Base-by-base conservation (phyloP, 2,113 vertebrate genomes). In the Chiloscyllium plagiosum region DNA sequence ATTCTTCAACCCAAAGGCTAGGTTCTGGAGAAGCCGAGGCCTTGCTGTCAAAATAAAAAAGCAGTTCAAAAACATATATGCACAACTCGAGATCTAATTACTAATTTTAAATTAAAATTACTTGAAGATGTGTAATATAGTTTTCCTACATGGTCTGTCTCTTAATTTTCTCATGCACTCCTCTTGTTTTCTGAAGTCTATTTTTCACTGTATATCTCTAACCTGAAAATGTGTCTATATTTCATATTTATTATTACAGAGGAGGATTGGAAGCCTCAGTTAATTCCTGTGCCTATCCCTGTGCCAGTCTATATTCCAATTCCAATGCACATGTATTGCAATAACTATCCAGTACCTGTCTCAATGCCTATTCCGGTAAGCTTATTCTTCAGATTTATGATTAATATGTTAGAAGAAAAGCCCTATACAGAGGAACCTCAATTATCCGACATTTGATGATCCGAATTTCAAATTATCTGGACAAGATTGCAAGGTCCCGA, bases 261-360 rank as follows among this genome's bases (percentile, higher is more conserved):
- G 89, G 98, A 98, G 52, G 98, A 97, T 52, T 98, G 98, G 97
- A 99, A 98, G 97, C 98, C 99, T 97, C 99, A 99, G 96, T 99
- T 98, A 72, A 94, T 99, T 96, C 99, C 99, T 95, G 98, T 99
- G 96, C 99, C 99, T 96, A 98, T 99, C 96, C 99, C 99, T 96
- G 98, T 99, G 93, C 99, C 99, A 22, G 98, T 99, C 96, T 99
- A 99, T 96, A 97, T 99, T 95, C 99, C 99, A n/a, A 97, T 99
- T 96, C 99, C 99, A 97, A 99, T 99, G 98, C 99, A 98, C 96
- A 98, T 99, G 98, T 99, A 99, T 94, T 97, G 98, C 97, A 99
- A 99, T 97, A 97, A 97, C 96, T 98, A 99, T 96, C 99, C 99
- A 52, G 97, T 98, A 96, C 98, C 98, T n/a, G 85, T 99, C 69